These are phyloP conservation scores for Parasteatoda lunata DNA, from an alignment of 2,888 invertebrate species.

Conservation along the genomic window DNA sequence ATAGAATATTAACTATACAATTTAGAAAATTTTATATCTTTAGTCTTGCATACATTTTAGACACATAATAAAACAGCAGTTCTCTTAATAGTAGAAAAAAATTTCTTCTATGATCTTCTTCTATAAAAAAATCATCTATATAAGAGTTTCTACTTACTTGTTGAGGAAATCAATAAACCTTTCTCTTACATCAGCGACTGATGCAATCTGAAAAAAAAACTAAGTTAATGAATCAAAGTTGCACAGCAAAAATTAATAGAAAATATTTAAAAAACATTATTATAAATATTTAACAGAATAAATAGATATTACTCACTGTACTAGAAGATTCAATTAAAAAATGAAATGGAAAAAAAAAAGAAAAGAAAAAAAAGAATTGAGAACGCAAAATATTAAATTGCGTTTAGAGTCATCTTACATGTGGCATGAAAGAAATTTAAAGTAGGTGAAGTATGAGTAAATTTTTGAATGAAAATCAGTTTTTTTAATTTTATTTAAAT, in stretches of 20 bases:
- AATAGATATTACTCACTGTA: neutral
- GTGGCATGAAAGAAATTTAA: neutral
- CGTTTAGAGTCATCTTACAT: neutral
- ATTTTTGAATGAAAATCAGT: neutral
- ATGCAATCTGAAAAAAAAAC: constrained; percentile 14
- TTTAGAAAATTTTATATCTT: too few relatives aligned
- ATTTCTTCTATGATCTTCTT: too few relatives aligned
- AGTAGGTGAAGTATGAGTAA: neutral
- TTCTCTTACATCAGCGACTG: constrained; percentile 16
- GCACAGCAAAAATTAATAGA: too few relatives aligned
- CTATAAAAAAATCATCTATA: neutral
- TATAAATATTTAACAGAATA: neutral
- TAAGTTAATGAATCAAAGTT: neutral
- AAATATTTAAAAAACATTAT: neutral
- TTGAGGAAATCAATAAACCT: constrained; percentile 30
- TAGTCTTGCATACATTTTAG: too few relatives aligned
- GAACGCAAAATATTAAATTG: neutral
- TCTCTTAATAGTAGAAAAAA: too few relatives aligned
- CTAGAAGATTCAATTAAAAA: neutral
- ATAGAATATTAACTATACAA: too few relatives aligned
- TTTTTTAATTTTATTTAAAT: neutral
- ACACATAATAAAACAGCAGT: too few relatives aligned
- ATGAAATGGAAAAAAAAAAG: neutral
- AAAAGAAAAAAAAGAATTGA: neutral
- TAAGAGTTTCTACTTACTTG: constrained; percentile 7